Percentiles rank a stretch among this genome's conserved stretches.
These are phyloP conservation scores for Melanotaenia nigrans DNA, from an alignment of 2,797 vertebrate genomes.

Conservation along the genomic window DNA sequence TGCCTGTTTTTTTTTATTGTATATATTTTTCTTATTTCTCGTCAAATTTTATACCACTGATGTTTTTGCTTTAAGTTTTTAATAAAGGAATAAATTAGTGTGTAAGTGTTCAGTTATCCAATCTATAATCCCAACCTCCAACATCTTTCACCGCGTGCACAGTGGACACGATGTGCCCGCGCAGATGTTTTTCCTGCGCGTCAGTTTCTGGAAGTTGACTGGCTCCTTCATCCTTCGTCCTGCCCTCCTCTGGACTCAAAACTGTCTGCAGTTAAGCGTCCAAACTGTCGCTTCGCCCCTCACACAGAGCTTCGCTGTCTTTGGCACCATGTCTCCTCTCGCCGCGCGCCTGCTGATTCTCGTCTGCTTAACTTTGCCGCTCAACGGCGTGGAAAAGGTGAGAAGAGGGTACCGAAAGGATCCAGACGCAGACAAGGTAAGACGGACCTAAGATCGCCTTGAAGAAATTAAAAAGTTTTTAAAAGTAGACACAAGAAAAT, in stretches of 20 bases:
- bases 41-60: slow-evolving; percentile 55
- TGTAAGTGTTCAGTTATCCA: background rate
- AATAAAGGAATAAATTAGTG: slow-evolving; percentile 12
- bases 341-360: slow-evolving; percentile 74
- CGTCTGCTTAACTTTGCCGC: slow-evolving; percentile 73
- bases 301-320: slow-evolving; percentile 1
- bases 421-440: slow-evolving; percentile 84
- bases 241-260: slow-evolving; percentile 60
- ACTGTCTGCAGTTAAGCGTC: slow-evolving; percentile 35
- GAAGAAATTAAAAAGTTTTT: background rate
- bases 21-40: slow-evolving; percentile 31
- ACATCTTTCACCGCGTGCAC: background rate
- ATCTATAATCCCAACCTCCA: background rate
- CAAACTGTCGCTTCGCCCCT: slow-evolving; percentile 12
- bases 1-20: slow-evolving; percentile 12
- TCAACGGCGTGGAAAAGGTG: slow-evolving; percentile 80
- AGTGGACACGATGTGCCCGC: background rate
- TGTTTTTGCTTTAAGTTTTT: slow-evolving; percentile 51
- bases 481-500: background rate
- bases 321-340: slow-evolving; percentile 66
- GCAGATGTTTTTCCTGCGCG: slow-evolving; percentile 8
- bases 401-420: slow-evolving; percentile 84
- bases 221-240: slow-evolving; percentile 58
- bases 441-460: slow-evolving; percentile 22
- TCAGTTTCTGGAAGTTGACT: slow-evolving; percentile 26